Percentiles rank a stretch among this genome's conserved stretches.
These are phyloP conservation scores for Orthochromis indermauri DNA, from an alignment of 2,113 vertebrate species.

Conservation along the genomic window DNA sequence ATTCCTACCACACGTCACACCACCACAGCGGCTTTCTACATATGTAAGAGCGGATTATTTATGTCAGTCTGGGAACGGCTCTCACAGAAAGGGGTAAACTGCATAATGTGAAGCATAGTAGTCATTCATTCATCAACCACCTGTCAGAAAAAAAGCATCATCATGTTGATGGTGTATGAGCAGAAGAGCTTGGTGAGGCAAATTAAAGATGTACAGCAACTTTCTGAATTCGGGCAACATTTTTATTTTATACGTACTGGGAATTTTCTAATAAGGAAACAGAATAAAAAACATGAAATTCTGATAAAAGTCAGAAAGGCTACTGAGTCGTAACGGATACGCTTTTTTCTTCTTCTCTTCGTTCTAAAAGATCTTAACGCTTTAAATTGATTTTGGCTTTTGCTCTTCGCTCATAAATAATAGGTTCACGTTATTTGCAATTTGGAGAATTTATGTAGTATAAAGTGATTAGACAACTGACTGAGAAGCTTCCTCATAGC, in stretches of 20 bases:
- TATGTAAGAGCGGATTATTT: not conserved
- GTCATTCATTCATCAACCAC: not conserved
- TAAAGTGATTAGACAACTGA: not conserved
- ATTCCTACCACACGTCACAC: not conserved
- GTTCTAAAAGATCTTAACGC: not conserved
- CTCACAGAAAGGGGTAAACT: not conserved
- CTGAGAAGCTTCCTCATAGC: not conserved
- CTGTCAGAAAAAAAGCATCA: not conserved
- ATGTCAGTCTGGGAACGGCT: not conserved
- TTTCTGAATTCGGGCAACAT: not conserved
- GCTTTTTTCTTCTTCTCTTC: not conserved
- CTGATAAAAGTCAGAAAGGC: not conserved
- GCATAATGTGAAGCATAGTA: not conserved
- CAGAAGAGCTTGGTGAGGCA: not conserved
- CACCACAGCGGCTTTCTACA: not conserved
- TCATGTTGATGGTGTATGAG: not conserved
- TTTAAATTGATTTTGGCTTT: not conserved
- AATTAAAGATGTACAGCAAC: not conserved
- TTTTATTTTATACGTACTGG: not conserved
- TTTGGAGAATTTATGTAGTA: not conserved
- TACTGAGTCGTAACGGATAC: not conserved
- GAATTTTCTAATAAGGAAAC: not conserved
- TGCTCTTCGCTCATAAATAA: not conserved
- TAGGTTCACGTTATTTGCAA: not conserved
- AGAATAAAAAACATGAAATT: not conserved